Base-by-base conservation (phyloP, 2,888 invertebrate species). In the Gonocerus acuteangulatus region DNA sequence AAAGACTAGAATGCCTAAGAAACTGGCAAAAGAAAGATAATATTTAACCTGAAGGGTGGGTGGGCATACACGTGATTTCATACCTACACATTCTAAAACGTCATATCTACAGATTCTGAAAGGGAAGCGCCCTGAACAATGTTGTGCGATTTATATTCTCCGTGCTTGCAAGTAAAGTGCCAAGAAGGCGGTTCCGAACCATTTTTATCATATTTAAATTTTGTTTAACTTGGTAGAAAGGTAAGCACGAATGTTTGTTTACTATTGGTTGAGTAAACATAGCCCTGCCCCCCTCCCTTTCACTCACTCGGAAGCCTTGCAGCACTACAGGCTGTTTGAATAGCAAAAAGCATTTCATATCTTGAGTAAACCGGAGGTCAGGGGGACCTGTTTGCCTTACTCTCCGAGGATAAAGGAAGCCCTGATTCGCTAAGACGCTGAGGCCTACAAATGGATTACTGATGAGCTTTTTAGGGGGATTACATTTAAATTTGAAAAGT, bases 261-360 rank as follows among this genome's bases (percentile, higher is more conserved):
- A 54, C 36, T 54, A 42, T 54, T 54, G 54, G 34, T n/a, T 22
- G 39, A 19, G 39, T 39, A 42, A 19, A 54, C 39, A 54, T 42
- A 22, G 54, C 21, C 36, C n/a, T 6, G 32, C 32, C 32, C n/a
- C 27, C 27, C 27, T 27, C 27, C 42, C 51, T 7, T n/a, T n/a
- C n/a, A n/a, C n/a, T n/a, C n/a, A n/a, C n/a, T n/a, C n/a, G n/a
- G n/a, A n/a, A n/a, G 32, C 11, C 21, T 18, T 16, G n/a, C n/a
- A 19, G 27, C 2, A 7, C 9, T 2, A 42, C 39, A 54, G 42
- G 42, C 23, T 54, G 54, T 54, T 54, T 54, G 54, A 54, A 54
- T 54, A 54, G 54, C 54, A 54, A 54, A 54, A 54, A 54, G 54
- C 54, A 54, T 54, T 54, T 54, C 39, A 54, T 54, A 39, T 54